A percentile compares a stretch with the other conserved stretches of the same genome.
These are phyloP conservation scores for Martes martes DNA, from an alignment of 2,113 vertebrate species.

Conservation along the genomic window DNA sequence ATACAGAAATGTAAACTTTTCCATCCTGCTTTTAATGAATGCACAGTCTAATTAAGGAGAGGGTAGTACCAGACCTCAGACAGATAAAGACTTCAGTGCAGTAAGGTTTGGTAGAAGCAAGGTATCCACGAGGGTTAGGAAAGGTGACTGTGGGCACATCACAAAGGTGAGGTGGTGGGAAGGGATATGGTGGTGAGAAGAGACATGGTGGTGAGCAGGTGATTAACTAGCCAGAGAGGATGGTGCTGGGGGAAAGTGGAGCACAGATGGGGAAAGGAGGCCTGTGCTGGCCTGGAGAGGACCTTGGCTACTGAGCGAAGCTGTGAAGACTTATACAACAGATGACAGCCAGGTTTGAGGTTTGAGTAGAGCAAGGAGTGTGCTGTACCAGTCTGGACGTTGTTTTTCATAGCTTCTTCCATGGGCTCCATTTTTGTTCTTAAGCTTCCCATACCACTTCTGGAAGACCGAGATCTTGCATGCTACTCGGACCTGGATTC, in stretches of 20 bases:
- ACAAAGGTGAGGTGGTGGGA: neutral
- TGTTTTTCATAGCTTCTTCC: neutral
- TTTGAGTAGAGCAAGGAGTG: neutral
- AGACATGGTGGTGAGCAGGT: neutral
- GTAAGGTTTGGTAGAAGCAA: neutral
- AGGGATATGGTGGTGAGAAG: neutral
- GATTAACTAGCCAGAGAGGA: neutral
- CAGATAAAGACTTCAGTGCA: neutral
- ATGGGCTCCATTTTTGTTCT: neutral
- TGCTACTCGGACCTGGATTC: neutral
- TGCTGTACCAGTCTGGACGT: too few relatives aligned
- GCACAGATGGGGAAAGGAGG: neutral
- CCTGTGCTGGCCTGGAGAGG: neutral
- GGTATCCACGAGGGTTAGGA: neutral
- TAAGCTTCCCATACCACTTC: neutral
- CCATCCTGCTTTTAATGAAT: neutral
- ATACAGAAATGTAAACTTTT: neutral
- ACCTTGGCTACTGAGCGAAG: neutral
- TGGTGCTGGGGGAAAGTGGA: neutral
- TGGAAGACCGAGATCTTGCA: neutral
- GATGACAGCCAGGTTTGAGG: neutral
- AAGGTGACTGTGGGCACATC: neutral
- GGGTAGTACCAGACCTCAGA: neutral
- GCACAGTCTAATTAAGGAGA: neutral
- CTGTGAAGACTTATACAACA: neutral